Base-by-base conservation (phyloP, 2,113 vertebrate species). In the Phyllopteryx taeniolatus region DNA sequence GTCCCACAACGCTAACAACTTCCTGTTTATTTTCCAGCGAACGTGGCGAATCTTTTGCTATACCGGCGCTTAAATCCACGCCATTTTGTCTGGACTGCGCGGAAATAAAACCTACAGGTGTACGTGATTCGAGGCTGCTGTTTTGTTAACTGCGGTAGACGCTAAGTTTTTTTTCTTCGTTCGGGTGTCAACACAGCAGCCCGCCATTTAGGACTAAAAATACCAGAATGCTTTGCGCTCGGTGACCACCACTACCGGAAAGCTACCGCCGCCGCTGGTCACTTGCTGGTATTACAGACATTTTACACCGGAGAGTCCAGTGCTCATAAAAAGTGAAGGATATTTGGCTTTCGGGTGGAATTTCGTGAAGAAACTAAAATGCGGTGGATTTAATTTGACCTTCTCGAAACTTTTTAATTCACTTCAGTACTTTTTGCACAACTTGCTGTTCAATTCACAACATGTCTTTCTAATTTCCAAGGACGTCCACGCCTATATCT, bases 1-100 rank as follows among this genome's bases (percentile, higher is more conserved):
- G 85, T 94, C 94, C 94, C 94, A 94, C 93, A 95, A 94, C 92
- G 93, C 94, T 92, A 91, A 90, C 91, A 59, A 93, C 94, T 94
- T 93, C 93, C 92, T 91, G 91, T 92, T 91, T 92, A 79, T 83
- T 85, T 85, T 83, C 39, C 33, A 56, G 43, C 62, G 17, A 79
- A 80, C 74, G 68, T 69, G 53, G 83, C 43, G 39, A 43, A 64
- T 54, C 75, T 31, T 68, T 68, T 44, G 17, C 56, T 66, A 9
- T 47, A 7, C 33, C 57, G 22, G 42, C 54, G 31, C 43, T 33
- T 2, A 70, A 35, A 76, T 80, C 65, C 56, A 33, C 64, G 19
- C 4, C 1, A 43, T 5, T 39, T 33, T 10, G 20, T 13, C 68
- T 39, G 17, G 31, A 46, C 3, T 42, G 5, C 1, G 1, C 1